Evolutionary conservation across 2,888 invertebrate species (phyloP), one percentile per base, ranked within the genome.

Genomic region (Aspidapion aeneum): DNA sequence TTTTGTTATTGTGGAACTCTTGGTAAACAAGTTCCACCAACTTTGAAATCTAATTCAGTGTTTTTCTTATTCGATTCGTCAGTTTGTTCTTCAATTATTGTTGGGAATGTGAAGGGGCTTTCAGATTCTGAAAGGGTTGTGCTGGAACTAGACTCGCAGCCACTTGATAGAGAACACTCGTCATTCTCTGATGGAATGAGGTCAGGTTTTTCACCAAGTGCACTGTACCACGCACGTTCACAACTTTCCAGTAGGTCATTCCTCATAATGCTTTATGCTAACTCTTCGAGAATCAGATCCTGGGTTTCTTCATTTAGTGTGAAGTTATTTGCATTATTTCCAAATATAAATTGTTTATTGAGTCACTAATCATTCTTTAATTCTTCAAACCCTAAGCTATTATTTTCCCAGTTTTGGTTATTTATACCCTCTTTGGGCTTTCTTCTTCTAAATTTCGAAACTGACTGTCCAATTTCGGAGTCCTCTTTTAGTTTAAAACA

Each of bases 71-170:
- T n/a, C n/a, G n/a, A n/a, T n/a, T n/a, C n/a, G 58, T 73, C 69
- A 48, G 64, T 22, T 20, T 62, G 63, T 65, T 60, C 61, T 63
- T 66, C 69, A 16, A 55, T 64, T 12, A 69, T 64, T 12, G 69
- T 63, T 3, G 71, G 68, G 22, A 70, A 73, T 2, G 68, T 55
- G 1, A 72, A 67, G 1, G 72, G 68, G 52, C 73, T 74, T 19
- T 86, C 86, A 49, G 82, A 77, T 73, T 86, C 86, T 54, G 85
- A 84, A n/a, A n/a, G n/a, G 52, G 86, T 87, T 7, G 90, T 90
- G 78, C 90, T 90, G 57, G 90, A 89, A 58, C 90, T 89, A 16
- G 90, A 90, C 80, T 91, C 91, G 78, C 91, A 91, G 70, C 91
- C 91, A 74, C 90, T 91, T 68, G 91, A 91, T 75, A 91, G 87